phyloP scores from a whole-genome alignment of 2,797 vertebrate species.

The Vespertilio murinus region DNA sequence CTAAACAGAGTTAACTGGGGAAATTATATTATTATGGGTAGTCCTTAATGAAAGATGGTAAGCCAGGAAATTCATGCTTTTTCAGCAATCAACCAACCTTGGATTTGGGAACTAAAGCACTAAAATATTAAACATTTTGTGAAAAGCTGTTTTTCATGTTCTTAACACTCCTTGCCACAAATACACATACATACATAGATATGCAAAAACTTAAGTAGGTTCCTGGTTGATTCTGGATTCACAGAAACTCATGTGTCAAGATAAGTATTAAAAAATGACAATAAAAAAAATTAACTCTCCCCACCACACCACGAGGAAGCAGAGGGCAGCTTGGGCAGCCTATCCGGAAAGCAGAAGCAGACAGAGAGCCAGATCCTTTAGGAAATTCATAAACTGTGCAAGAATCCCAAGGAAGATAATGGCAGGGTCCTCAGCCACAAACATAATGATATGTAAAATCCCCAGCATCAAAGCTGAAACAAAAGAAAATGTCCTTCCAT shows the following conservation, averaged over 20 bases:
- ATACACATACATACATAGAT: not conserved
- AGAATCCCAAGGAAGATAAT: conserved; percentile 57
- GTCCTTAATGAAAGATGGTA: conserved; percentile 48
- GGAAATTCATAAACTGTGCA: conserved; percentile 58
- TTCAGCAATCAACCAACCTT: conserved; percentile 18
- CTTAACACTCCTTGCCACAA: not conserved
- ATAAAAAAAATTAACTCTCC: not conserved
- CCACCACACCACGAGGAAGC: not conserved
- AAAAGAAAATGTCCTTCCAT: conserved; percentile 72
- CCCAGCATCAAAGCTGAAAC: conserved; percentile 72
- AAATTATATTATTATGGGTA: conserved; percentile 60
- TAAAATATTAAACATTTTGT: conserved; percentile 56
- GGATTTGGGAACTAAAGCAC: conserved; percentile 3
- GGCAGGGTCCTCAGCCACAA: conserved; percentile 57
- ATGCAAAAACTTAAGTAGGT: conserved; percentile 42
- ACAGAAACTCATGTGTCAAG: not conserved
- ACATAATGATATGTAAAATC: conserved; percentile 71
- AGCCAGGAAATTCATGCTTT: conserved; percentile 52
- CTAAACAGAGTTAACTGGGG: conserved; percentile 59
- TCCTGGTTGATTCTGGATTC: not conserved
- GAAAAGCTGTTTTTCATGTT: conserved; percentile 42
- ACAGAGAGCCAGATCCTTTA: not conserved
- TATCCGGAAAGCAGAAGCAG: not conserved
- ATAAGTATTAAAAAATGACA: not conserved
- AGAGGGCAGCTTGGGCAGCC: not conserved